Conservation (phyloP, 2,113 vertebrate species). For the Numenius arquata region DNA sequence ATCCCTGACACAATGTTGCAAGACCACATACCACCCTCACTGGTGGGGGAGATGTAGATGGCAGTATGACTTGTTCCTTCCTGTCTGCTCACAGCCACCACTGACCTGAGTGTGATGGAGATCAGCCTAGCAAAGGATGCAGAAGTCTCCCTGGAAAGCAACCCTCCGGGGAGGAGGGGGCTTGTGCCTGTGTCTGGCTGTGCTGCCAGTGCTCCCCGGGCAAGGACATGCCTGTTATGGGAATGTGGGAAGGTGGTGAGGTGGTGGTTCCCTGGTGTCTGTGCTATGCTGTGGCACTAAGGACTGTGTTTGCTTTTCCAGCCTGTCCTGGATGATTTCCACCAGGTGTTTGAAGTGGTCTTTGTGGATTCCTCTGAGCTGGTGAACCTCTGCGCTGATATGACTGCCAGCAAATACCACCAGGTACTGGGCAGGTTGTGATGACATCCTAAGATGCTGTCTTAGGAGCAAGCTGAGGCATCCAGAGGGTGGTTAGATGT, state of each 20-base stretch:
- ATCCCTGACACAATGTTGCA: neutral
- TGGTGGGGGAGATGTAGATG: too few species aligned
- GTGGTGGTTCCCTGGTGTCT: neutral
- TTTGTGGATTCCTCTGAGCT: constrained; percentile 88
- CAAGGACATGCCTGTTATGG: neutral
- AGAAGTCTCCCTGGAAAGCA: constrained; percentile 79
- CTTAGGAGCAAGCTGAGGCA: neutral
- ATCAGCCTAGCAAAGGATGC: constrained; percentile 79
- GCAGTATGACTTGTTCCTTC: neutral
- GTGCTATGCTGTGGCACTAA: neutral
- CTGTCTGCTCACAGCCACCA: constrained; percentile 72
- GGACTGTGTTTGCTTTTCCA: constrained; percentile 21
- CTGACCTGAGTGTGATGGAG: constrained; percentile 82
- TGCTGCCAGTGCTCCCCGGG: too few species aligned
- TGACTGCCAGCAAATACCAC: constrained; percentile 85
- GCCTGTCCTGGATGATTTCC: constrained; percentile 84
- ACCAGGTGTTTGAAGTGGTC: constrained; percentile 84
- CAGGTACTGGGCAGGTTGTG: constrained; percentile 69
- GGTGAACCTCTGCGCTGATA: constrained; percentile 88
- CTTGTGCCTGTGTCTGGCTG: neutral
- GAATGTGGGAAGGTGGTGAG: too few species aligned
- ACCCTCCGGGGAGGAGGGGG: too few species aligned
- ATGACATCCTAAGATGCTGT: neutral
- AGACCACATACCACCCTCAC: neutral
- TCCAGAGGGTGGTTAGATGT: neutral